Conservation (phyloP, 2,113 vertebrate genomes). For the Festucalex cinctus region DNA sequence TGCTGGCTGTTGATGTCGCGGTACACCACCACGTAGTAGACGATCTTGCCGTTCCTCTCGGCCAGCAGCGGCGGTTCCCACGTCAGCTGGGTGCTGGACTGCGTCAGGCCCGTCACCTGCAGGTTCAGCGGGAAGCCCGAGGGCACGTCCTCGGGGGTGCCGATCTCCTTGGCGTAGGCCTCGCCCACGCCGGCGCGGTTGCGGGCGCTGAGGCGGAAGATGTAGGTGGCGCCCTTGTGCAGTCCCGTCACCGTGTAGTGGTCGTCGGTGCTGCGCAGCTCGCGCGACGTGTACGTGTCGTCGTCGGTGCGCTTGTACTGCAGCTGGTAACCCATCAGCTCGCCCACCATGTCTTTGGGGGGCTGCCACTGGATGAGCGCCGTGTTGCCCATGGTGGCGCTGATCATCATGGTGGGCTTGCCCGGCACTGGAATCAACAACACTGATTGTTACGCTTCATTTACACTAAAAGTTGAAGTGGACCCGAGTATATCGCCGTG, state of each 20-base stretch:
- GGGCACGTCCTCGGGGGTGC: conserved; percentile 83
- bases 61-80: conserved; percentile 89
- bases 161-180: conserved; percentile 89
- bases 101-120: conserved; percentile 86
- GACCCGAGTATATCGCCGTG: no score
- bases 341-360: conserved; percentile 93
- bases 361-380: conserved; percentile 98
- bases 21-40: conserved; percentile 86
- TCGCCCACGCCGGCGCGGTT: conserved; percentile 91
- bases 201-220: conserved; percentile 87
- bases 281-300: conserved; percentile 78
- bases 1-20: conserved; percentile 95
- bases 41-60: conserved; percentile 87
- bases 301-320: conserved; percentile 90
- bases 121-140: conserved; percentile 90
- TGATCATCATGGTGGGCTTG: conserved; percentile 96
- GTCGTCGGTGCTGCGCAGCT: conserved; percentile 85
- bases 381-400: conserved; percentile 91
- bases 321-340: conserved; percentile 91
- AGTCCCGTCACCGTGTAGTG: conserved; percentile 89
- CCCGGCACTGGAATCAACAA: conserved; percentile 81
- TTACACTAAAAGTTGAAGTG: no score
- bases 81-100: conserved; percentile 87
- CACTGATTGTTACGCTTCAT: background rate
- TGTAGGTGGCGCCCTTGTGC: conserved; percentile 91